Conservation (phyloP, 2,888 invertebrate genomes). For the Falcaria lacertinaria region DNA sequence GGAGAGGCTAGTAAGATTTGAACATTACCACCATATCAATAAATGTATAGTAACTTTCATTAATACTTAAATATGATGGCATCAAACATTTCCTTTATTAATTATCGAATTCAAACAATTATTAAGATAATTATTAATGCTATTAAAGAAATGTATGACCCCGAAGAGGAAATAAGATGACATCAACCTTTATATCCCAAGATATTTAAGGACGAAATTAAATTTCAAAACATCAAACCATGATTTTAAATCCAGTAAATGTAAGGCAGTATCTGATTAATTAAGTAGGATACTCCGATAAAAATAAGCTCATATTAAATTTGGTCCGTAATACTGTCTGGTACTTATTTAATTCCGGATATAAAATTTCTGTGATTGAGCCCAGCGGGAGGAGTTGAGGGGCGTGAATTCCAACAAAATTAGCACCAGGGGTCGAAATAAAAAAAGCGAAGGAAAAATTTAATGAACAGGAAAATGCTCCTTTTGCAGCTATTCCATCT, state of each 20-base stretch:
- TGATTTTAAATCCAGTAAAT: constrained; percentile 21
- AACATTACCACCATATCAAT: too few relatives aligned
- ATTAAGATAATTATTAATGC: neutral
- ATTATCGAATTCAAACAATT: too few relatives aligned
- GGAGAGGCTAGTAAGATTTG: too few relatives aligned
- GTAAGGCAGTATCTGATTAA: constrained; percentile 51
- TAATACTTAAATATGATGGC: too few relatives aligned
- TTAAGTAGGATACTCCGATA: constrained; percentile 58
- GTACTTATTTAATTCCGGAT: constrained; percentile 81
- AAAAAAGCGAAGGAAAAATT: constrained; percentile 80
- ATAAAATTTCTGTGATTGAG: constrained; percentile 81
- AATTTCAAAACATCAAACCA: constrained; percentile 1
- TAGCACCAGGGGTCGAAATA: constrained; percentile 81
- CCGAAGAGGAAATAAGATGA: too few relatives aligned
- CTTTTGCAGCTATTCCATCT: constrained; percentile 80
- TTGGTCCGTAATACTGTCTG: constrained; percentile 70
- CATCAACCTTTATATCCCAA: too few relatives aligned
- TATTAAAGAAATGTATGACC: too few relatives aligned
- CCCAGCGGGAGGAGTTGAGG: constrained; percentile 74
- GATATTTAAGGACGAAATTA: neutral
- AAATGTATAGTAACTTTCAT: too few relatives aligned
- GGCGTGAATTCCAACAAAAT: constrained; percentile 81
- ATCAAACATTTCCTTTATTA: too few relatives aligned
- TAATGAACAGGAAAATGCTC: constrained; percentile 82
- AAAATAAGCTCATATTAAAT: constrained; percentile 76